Percentiles rank a stretch among this genome's conserved stretches.
Evolutionary conservation across 2,888 invertebrate genomes (phyloP).

Genomic region (Hartigia nigra): DNA sequence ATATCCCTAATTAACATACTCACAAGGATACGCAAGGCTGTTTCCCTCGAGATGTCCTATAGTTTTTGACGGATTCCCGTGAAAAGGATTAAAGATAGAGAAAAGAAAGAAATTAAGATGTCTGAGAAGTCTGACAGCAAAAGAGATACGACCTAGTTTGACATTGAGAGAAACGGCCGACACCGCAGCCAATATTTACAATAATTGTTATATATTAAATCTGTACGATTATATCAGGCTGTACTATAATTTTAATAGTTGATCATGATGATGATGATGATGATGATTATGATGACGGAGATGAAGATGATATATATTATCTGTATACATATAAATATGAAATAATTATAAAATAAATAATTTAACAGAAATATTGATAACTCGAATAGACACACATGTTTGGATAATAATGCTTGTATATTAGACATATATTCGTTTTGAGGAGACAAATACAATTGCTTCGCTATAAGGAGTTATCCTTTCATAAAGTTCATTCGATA

Average conservation of each 20-base stretch:
- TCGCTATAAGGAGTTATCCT: conserved; percentile 28
- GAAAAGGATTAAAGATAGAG: not conserved
- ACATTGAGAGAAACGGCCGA: conserved; percentile 45
- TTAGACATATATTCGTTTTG: conserved; percentile 2
- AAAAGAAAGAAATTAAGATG: not conserved
- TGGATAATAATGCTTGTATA: conserved; percentile 48
- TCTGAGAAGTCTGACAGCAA: not conserved
- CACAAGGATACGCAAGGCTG: conserved; percentile 39
- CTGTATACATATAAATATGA: conserved; percentile 60
- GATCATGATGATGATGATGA: conserved; percentile 38
- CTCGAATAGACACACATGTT: not conserved
- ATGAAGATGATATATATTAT: no score
- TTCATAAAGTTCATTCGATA: not conserved
- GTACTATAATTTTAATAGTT: conserved; percentile 63
- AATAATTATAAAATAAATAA: conserved; percentile 46
- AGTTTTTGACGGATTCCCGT: not conserved
- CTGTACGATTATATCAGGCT: conserved; percentile 46
- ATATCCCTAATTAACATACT: conserved; percentile 44
- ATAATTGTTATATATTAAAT: conserved; percentile 52
- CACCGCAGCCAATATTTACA: conserved; percentile 52
- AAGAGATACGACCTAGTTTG: not conserved
- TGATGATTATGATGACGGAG: conserved; percentile 40
- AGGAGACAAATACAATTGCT: conserved; percentile 34
- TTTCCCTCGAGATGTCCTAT: conserved; percentile 41
- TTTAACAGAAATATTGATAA: conserved; percentile 21